phyloP scores from a whole-genome alignment of 2,888 invertebrate species.

The Dexiosoma caninum region DNA sequence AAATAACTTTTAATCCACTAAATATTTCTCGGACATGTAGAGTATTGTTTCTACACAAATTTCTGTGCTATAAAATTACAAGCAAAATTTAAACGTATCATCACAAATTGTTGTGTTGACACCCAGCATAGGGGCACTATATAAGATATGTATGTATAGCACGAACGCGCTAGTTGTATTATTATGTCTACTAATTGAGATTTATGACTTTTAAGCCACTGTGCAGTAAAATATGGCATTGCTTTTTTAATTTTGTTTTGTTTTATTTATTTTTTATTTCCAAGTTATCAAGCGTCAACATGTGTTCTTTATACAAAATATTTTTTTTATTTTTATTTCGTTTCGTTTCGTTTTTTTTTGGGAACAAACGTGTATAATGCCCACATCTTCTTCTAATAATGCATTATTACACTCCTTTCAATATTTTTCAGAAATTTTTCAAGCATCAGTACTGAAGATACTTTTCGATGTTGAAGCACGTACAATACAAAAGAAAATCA shows the following conservation, averaged over 20 bases:
- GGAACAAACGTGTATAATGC: constrained; percentile 38
- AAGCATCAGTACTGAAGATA: constrained; percentile 15
- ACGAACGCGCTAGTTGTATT: too few relatives aligned
- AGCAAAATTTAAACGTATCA: too few relatives aligned
- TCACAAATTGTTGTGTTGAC: too few relatives aligned
- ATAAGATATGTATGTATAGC: too few relatives aligned
- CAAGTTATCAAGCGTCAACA: constrained; percentile 58
- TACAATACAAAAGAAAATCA: constrained; percentile 67
- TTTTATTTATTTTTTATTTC: neutral
- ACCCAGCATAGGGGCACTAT: too few relatives aligned
- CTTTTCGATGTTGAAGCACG: constrained; percentile 39
- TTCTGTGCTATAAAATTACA: too few relatives aligned
- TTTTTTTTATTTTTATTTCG: constrained; percentile 3
- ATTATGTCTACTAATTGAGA: too few relatives aligned
- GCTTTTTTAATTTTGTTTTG: neutral
- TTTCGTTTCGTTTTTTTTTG: neutral
- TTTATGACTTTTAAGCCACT: neutral
- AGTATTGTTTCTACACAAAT: too few relatives aligned
- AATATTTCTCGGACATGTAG: too few relatives aligned
- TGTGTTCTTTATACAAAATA: constrained; percentile 38
- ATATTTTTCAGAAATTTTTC: neutral
- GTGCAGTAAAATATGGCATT: neutral
- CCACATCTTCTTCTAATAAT: constrained; percentile 26
- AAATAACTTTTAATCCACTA: too few relatives aligned
- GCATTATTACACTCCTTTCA: neutral